Conservation (phyloP, 2,888 invertebrate species). For the Himalopsyche tibetana region DNA sequence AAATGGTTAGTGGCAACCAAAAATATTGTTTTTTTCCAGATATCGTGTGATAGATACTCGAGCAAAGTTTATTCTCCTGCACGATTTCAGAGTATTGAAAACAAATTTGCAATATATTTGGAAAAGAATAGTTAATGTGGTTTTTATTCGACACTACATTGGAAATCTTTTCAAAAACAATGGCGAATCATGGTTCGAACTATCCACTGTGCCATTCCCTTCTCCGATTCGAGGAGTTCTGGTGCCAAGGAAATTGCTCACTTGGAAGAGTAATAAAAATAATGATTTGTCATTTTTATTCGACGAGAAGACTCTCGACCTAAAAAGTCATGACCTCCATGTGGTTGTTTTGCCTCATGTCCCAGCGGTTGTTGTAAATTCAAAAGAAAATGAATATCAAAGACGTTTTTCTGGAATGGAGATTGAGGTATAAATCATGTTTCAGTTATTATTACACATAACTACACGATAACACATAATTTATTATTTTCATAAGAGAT, state of each 20-base stretch:
- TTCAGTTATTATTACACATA: too few species aligned
- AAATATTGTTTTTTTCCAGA: slow-evolving; percentile 70
- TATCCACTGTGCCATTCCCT: slow-evolving; percentile 86
- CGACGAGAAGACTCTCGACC: slow-evolving; percentile 78
- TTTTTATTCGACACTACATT: slow-evolving; percentile 81
- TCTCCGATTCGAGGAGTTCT: slow-evolving; percentile 77
- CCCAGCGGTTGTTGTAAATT: slow-evolving; percentile 77
- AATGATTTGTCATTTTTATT: slow-evolving; percentile 76
- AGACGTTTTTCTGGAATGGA: slow-evolving; percentile 79
- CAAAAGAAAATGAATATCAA: neutral
- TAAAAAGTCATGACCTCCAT: slow-evolving; percentile 78
- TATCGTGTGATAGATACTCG: slow-evolving; percentile 83
- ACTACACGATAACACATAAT: too few species aligned
- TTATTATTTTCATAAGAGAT: neutral
- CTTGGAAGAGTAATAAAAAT: slow-evolving; percentile 82
- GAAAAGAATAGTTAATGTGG: slow-evolving; percentile 85
- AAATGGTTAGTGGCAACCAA: too few species aligned
- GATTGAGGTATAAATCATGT: slow-evolving; percentile 77
- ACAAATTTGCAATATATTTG: slow-evolving; percentile 83
- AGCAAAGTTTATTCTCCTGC: slow-evolving; percentile 83
- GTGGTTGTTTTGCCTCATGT: slow-evolving; percentile 83
- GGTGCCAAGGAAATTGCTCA: slow-evolving; percentile 80
- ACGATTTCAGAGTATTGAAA: slow-evolving; percentile 82
- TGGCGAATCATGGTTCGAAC: slow-evolving; percentile 80
- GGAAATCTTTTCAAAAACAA: slow-evolving; percentile 53